Percentiles rank a stretch among this genome's conserved stretches.
phyloP scores from a whole-genome alignment of 1,140 invertebrate genomes.

The Scaptomyza montana region DNA sequence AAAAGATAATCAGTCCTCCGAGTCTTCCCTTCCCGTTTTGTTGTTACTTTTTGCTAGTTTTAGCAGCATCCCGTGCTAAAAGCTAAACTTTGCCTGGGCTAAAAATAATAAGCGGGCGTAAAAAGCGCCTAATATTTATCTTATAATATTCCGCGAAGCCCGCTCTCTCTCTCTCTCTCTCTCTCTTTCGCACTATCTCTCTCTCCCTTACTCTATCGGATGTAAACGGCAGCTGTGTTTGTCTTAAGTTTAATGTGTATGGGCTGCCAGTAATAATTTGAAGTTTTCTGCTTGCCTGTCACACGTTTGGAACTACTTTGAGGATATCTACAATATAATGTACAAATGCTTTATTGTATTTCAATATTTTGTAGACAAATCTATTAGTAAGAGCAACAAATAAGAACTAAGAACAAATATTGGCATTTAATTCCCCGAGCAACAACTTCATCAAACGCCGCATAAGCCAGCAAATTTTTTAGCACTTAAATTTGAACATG shows the following conservation, averaged over 20 bases:
- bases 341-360: not conserved
- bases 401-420: constrained; percentile 36
- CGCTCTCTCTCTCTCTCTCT: not conserved
- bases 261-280: constrained; percentile 40
- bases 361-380: constrained; percentile 53
- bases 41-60: constrained; percentile 28
- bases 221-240: constrained; percentile 29
- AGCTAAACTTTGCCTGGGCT: constrained; percentile 27
- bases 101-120: constrained; percentile 46
- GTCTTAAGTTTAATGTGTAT: constrained; percentile 23
- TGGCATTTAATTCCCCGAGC: constrained; percentile 67
- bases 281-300: constrained; percentile 29
- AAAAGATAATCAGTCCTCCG: not conserved
- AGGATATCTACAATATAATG: not conserved
- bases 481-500: constrained; percentile 79
- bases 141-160: constrained; percentile 26
- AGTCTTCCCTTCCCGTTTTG: not conserved
- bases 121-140: constrained; percentile 34
- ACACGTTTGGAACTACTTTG: constrained; percentile 21
- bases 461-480: constrained; percentile 78
- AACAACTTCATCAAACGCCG: constrained; percentile 75
- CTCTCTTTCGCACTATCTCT: not conserved
- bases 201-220: not conserved
- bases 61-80: constrained; percentile 15
- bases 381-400: constrained; percentile 59